phyloP scores from a whole-genome alignment of 2,113 vertebrate species.

The Platysternon megacephalum region DNA sequence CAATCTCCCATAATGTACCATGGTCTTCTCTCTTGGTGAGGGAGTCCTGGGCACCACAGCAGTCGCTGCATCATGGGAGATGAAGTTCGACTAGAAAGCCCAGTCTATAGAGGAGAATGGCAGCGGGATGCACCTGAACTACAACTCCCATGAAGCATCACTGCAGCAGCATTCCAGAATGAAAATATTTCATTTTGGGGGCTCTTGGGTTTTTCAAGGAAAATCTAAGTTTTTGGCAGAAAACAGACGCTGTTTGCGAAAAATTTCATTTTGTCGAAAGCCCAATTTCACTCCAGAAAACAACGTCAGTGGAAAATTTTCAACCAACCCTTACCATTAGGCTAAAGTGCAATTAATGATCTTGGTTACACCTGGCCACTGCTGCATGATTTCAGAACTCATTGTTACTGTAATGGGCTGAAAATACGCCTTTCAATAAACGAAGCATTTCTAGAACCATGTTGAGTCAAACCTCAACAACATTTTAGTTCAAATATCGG shows the following conservation, averaged over 20 bases:
- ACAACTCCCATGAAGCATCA: too few relatives aligned
- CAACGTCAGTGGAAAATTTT: neutral
- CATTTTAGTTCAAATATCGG: neutral
- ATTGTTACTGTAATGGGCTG: neutral
- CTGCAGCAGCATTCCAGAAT: too few relatives aligned
- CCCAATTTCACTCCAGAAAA: neutral
- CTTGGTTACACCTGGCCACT: neutral
- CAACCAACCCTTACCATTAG: neutral
- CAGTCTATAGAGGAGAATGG: too few relatives aligned
- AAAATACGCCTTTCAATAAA: neutral
- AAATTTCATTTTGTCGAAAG: neutral
- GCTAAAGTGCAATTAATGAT: neutral
- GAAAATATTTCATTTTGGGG: too few relatives aligned
- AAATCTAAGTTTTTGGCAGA: neutral
- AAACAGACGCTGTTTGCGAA: neutral
- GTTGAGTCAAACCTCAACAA: neutral
- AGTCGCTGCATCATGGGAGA: too few relatives aligned
- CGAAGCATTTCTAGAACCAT: neutral
- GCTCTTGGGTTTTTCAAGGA: too few relatives aligned
- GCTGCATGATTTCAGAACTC: neutral
- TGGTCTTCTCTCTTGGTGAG: too few relatives aligned
- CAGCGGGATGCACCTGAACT: too few relatives aligned
- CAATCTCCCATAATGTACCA: too few relatives aligned
- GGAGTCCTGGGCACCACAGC: too few relatives aligned
- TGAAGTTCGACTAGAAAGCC: too few relatives aligned